These are phyloP conservation scores for Ceratina australensis DNA, from an alignment of 1,140 invertebrate genomes.

Conservation along the genomic window DNA sequence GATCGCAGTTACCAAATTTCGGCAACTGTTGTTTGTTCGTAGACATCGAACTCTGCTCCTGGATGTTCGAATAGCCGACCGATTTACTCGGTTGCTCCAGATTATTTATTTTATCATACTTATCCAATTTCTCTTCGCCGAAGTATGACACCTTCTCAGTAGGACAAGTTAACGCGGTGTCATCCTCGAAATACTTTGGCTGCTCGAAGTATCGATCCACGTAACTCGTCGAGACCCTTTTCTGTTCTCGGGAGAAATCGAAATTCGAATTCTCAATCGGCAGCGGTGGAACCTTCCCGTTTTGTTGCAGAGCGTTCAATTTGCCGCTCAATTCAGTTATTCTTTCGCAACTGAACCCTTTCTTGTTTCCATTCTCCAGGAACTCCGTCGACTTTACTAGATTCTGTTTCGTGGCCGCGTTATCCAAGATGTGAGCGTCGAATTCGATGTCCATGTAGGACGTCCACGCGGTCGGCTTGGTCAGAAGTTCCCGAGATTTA, in stretches of 20 bases:
- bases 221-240: constrained; percentile 75
- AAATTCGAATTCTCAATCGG: constrained; percentile 60
- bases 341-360: constrained; percentile 45
- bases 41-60: constrained; percentile 54
- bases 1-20: constrained; percentile 54
- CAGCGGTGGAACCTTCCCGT: constrained; percentile 67
- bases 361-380: constrained; percentile 72
- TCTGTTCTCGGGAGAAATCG: constrained; percentile 62
- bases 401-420: constrained; percentile 67
- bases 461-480: constrained; percentile 80
- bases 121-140: constrained; percentile 65
- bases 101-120: constrained; percentile 71
- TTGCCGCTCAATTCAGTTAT: constrained; percentile 28
- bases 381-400: constrained; percentile 75
- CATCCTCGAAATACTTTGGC: constrained; percentile 73
- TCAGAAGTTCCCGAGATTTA: constrained; percentile 84
- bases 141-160: constrained; percentile 61
- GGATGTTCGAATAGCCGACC: constrained; percentile 66
- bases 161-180: constrained; percentile 43
- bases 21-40: constrained; percentile 12
- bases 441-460: constrained; percentile 76
- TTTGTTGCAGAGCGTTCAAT: constrained; percentile 60
- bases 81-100: constrained; percentile 69
- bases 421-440: constrained; percentile 70
- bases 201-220: constrained; percentile 77